Conservation (phyloP, 2,113 vertebrate genomes). For the Chrysemys picta region DNA sequence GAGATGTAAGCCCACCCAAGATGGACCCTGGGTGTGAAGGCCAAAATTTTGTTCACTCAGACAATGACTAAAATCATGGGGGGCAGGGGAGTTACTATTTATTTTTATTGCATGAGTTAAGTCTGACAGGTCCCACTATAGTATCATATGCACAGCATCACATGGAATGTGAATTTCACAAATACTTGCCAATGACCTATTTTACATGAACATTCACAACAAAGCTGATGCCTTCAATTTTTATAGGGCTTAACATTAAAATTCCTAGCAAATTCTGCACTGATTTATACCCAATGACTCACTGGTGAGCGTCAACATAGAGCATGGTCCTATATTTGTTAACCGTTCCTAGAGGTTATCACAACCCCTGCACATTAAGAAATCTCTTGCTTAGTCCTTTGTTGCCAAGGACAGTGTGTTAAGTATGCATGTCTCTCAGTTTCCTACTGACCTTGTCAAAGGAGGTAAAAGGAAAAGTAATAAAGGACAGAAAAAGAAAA, state of each 20-base stretch:
- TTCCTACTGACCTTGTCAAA: background rate
- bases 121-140: background rate
- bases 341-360: background rate
- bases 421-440: background rate
- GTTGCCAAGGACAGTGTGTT: background rate
- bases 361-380: background rate
- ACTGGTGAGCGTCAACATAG: background rate
- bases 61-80: background rate
- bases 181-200: background rate
- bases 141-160: too few relatives aligned
- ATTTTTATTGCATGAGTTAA: background rate
- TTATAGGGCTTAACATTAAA: background rate
- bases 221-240: background rate
- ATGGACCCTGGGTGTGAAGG: background rate
- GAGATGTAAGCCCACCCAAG: background rate
- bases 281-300: background rate
- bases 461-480: background rate
- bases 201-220: background rate
- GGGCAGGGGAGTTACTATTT: background rate
- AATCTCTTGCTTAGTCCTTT: background rate
- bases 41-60: background rate
- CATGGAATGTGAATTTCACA: background rate
- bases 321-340: background rate
- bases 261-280: background rate
- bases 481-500: background rate